phyloP scores from a whole-genome alignment of 2,797 vertebrate genomes.

The Syngnathus rostellatus region DNA sequence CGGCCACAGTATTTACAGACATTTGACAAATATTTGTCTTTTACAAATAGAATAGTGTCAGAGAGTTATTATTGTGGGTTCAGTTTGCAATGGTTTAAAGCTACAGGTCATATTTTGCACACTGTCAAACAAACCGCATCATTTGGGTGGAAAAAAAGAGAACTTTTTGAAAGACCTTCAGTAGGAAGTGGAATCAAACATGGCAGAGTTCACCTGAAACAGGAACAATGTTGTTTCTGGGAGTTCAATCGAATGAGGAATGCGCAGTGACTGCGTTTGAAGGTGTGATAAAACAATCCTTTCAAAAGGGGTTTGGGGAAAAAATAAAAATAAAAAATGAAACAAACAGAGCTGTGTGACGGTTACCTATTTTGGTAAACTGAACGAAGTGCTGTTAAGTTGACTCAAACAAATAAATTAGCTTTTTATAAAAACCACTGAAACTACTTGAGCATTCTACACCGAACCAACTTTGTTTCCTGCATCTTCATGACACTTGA shows the following conservation, averaged over 20 bases:
- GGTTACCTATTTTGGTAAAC: slow-evolving; percentile 70
- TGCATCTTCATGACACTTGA: slow-evolving; percentile 65
- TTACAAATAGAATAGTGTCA: neutral
- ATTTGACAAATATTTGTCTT: neutral
- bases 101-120: neutral
- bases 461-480: slow-evolving; percentile 71
- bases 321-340: slow-evolving; percentile 44
- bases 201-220: slow-evolving; percentile 55
- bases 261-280: slow-evolving; percentile 52
- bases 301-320: slow-evolving; percentile 20
- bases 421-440: slow-evolving; percentile 77
- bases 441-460: slow-evolving; percentile 75
- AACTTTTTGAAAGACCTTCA: slow-evolving; percentile 31
- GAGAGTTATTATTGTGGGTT: neutral
- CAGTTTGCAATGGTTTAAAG: neutral
- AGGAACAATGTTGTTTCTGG: slow-evolving; percentile 51
- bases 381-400: slow-evolving; percentile 74
- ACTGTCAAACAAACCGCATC: neutral
- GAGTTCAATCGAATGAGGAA: slow-evolving; percentile 38
- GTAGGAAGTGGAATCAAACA: slow-evolving; percentile 46
- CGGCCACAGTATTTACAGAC: neutral
- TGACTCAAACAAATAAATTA: slow-evolving; percentile 78
- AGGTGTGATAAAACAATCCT: slow-evolving; percentile 57
- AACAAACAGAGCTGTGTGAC: slow-evolving; percentile 59
- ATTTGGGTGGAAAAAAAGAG: neutral